Base-by-base conservation (phyloP, 2,888 invertebrate genomes). In the Minunthozetes semirufus region DNA sequence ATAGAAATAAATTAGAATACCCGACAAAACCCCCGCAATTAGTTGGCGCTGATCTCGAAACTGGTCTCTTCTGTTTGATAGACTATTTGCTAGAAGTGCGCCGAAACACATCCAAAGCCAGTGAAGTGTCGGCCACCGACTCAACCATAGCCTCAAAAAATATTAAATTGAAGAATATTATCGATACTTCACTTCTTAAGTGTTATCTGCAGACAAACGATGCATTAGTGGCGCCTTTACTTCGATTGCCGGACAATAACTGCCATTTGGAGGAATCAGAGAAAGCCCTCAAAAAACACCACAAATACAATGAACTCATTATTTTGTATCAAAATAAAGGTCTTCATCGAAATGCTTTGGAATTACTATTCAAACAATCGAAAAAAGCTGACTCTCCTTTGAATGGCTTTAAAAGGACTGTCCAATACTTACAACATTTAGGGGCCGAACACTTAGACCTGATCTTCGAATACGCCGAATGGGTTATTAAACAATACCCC, bases 151-250 rank as follows among this genome's bases (percentile, higher is more conserved):
- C 25, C 29, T 33, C 29, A 1, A 38, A 19, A 11, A 56, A 33
- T 17, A 33, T 5, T 25, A 88, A 89, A 78, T 84, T 92, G 38
- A 83, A 96, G 76, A 94, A 95, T 83, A 91, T 98, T 74, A 95
- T 99, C 76, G 99, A 99, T 82, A 99, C 98, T 0, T 97, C 97
- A 0, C 85, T 99, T 72, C 86, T 99, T 13, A 98, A 98, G 83
- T 98, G 98, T 82, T 99, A 98, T 84, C 86, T 99, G 76, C 82
- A 94, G 91, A 96, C 94, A 0, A 97, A 98, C 82, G 96, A 98
- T 84, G 94, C 94, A 0, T 85, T 96, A 72, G 92, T 98, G 1
- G 94, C 94, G 0, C 92, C 96, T 0, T 85, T 99, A 17, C 85
- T 99, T 33, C 88, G 98, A 1, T 85, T 94, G 22, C 93, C 84